A percentile compares a stretch with the other conserved stretches of the same genome.
These are phyloP conservation scores for Euphydryas editha DNA, from an alignment of 2,888 invertebrate genomes.

Conservation along the genomic window DNA sequence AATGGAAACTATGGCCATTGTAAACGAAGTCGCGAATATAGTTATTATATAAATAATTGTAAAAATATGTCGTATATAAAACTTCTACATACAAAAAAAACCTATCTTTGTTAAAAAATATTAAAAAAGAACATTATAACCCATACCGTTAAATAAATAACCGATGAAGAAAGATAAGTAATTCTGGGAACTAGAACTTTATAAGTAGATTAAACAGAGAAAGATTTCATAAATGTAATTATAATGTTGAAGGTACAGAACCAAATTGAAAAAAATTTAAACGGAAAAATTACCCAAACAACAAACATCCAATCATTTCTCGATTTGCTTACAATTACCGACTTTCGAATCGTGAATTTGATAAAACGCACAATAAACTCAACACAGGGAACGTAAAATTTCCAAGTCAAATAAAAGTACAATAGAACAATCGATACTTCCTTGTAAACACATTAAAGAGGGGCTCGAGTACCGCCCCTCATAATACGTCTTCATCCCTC, in stretches of 20 bases:
- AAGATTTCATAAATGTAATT: background rate
- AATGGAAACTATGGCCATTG: too few species aligned
- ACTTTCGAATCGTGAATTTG: constrained; percentile 46
- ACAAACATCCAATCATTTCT: constrained; percentile 25
- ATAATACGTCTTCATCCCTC: constrained; percentile 71
- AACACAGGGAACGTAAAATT: constrained; percentile 67
- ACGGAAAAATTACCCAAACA: constrained; percentile 15
- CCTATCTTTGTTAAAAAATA: too few species aligned
- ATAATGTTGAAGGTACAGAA: background rate
- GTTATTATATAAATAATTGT: too few species aligned
- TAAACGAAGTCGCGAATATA: too few species aligned
- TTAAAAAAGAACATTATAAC: too few species aligned
- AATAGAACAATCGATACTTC: constrained; percentile 81
- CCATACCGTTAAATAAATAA: too few species aligned
- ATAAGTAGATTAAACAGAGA: background rate
- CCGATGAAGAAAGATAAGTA: too few species aligned
- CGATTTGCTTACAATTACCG: constrained; percentile 33
- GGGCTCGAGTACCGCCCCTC: constrained; percentile 59
- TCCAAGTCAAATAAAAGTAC: constrained; percentile 81
- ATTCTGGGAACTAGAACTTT: too few species aligned
- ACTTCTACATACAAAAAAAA: too few species aligned
- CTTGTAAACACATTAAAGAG: constrained; percentile 82
- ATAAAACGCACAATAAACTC: constrained; percentile 61
- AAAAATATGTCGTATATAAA: too few species aligned
- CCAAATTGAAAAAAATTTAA: background rate